Conservation (phyloP, 2,797 vertebrate genomes). For the Epinephelus malabaricus region DNA sequence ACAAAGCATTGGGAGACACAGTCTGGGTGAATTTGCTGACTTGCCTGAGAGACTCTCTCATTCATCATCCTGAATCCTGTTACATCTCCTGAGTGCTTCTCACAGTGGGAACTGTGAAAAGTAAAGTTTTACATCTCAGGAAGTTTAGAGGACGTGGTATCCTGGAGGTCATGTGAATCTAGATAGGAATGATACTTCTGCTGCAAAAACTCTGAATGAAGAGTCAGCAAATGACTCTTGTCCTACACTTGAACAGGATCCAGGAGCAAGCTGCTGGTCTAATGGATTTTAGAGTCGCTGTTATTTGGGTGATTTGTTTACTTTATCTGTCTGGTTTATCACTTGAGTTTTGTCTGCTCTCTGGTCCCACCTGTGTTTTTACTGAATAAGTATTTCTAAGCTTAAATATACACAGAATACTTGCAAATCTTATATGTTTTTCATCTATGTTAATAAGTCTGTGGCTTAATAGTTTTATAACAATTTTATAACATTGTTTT, state of each 20-base stretch:
- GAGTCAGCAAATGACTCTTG: slow-evolving; percentile 41
- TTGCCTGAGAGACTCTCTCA: slow-evolving; percentile 3
- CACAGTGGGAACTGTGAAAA: slow-evolving; percentile 27
- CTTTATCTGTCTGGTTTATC: slow-evolving; percentile 16
- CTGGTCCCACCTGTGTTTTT: slow-evolving; percentile 14
- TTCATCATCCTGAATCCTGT: slow-evolving; percentile 27
- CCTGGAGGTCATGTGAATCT: slow-evolving; percentile 15
- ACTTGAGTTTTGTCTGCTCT: background rate
- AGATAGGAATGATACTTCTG: slow-evolving; percentile 27
- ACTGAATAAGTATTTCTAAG: background rate
- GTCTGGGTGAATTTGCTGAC: background rate
- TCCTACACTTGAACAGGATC: slow-evolving; percentile 43
- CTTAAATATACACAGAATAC: background rate
- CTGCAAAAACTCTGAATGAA: slow-evolving; percentile 27
- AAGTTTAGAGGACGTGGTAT: slow-evolving; percentile 9
- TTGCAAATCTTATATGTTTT: slow-evolving; percentile 1
- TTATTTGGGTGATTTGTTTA: slow-evolving; percentile 17
- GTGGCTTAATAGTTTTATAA: background rate
- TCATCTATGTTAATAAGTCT: slow-evolving; percentile 3
- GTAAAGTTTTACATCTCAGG: slow-evolving; percentile 25
- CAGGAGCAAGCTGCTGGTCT: slow-evolving; percentile 32
- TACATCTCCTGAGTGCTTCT: slow-evolving; percentile 11
- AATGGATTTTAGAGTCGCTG: slow-evolving; percentile 27
- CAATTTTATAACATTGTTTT: background rate
- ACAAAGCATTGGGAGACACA: background rate